Evolutionary conservation across 2,888 invertebrate species (phyloP).

Genomic region (Rhopalosiphum nymphaeae): DNA sequence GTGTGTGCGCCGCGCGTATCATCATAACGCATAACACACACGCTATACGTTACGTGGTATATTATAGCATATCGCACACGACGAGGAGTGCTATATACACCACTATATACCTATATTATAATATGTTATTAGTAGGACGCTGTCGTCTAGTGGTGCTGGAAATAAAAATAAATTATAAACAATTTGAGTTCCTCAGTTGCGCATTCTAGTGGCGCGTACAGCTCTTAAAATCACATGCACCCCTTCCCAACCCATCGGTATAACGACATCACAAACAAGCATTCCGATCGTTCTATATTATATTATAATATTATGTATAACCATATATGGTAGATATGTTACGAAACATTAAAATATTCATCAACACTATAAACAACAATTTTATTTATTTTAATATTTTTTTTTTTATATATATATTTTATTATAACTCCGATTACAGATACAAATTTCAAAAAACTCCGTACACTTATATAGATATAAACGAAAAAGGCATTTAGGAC

Average conservation of each 20-base stretch:
- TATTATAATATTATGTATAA: no score
- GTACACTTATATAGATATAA: not conserved
- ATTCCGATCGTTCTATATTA: not conserved
- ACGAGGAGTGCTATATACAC: not conserved
- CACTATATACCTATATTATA: not conserved
- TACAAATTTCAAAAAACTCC: not conserved
- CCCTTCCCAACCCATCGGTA: not conserved
- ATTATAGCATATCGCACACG: not conserved
- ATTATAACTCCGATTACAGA: not conserved
- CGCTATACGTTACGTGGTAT: not conserved
- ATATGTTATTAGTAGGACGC: not conserved
- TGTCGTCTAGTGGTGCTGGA: not conserved
- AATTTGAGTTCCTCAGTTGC: not conserved
- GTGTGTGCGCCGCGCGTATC: not conserved
- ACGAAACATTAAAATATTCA: not conserved
- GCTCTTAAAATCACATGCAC: not conserved
- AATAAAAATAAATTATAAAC: not conserved
- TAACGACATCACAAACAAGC: not conserved
- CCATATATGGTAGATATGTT: no score
- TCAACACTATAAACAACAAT: not conserved
- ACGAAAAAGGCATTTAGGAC: not conserved
- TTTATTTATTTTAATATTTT: not conserved
- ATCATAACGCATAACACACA: not conserved
- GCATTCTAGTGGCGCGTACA: not conserved
- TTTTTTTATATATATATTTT: not conserved